Evolutionary conservation across 2,113 vertebrate species (phyloP).

Genomic region (Phoxinus phoxinus): DNA sequence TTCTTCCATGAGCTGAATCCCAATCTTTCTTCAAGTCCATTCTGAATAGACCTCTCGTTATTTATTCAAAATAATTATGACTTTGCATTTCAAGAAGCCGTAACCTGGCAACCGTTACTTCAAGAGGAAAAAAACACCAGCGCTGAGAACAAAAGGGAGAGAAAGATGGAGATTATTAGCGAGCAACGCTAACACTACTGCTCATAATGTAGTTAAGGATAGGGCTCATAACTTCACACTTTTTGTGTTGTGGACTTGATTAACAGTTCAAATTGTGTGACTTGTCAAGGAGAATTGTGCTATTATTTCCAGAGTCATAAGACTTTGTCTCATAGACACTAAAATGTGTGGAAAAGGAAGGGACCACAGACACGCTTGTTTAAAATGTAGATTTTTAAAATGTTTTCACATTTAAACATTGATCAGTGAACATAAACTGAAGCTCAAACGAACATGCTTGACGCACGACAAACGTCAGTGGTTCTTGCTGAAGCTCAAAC

Average conservation of each 20-base stretch:
- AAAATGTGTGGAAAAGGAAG: not conserved
- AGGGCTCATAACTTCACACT: not conserved
- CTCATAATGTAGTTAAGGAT: constrained; percentile 5
- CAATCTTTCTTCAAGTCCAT: constrained; percentile 53
- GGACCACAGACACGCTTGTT: not conserved
- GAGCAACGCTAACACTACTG: not conserved
- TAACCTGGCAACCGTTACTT: constrained; percentile 64
- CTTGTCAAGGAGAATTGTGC: constrained; percentile 30
- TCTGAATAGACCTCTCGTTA: constrained; percentile 60
- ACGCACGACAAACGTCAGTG: too few species aligned
- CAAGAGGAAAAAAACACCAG: constrained; percentile 28
- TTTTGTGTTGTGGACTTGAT: not conserved
- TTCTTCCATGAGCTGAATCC: constrained; percentile 60
- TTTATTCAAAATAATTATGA: constrained; percentile 64
- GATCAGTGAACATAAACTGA: too few species aligned
- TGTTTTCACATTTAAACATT: too few species aligned
- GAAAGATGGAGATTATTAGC: constrained; percentile 19
- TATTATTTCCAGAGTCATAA: constrained; percentile 62
- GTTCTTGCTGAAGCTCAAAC: too few species aligned
- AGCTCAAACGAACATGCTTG: too few species aligned
- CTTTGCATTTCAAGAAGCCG: constrained; percentile 57
- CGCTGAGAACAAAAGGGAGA: constrained; percentile 25
- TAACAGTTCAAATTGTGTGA: not conserved
- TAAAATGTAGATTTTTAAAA: too few species aligned
- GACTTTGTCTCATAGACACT: constrained; percentile 44